phyloP scores from a whole-genome alignment of 2,797 vertebrate genomes.

The Girardinus metallicus region DNA sequence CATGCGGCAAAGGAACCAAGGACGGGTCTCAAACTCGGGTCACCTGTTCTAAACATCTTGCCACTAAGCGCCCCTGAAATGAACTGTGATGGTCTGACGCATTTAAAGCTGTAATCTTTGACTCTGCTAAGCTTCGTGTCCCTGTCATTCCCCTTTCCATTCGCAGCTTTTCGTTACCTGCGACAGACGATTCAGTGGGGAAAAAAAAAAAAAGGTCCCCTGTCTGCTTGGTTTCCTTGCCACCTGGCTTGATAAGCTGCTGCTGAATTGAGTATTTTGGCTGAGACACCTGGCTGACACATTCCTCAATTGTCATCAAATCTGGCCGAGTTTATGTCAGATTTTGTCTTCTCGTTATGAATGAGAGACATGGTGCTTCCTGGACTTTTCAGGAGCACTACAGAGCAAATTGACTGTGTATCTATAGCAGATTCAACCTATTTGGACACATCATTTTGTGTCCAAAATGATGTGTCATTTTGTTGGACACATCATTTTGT shows the following conservation, averaged over 20 bases:
- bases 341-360: background rate
- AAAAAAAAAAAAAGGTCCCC: background rate
- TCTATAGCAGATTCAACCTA: background rate
- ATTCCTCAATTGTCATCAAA: slow-evolving; percentile 43
- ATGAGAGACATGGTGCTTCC: background rate
- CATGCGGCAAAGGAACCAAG: too few relatives aligned
- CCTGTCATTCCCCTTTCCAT: background rate
- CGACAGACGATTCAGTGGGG: slow-evolving; percentile 26
- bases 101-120: slow-evolving; percentile 34
- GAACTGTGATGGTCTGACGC: slow-evolving; percentile 1
- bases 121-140: slow-evolving; percentile 10
- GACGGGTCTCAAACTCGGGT: too few relatives aligned
- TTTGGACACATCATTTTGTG: background rate
- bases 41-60: too few relatives aligned
- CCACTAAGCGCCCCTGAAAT: background rate
- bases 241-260: slow-evolving; percentile 28
- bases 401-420: background rate
- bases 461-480: too few relatives aligned
- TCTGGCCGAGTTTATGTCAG: background rate
- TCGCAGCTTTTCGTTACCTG: slow-evolving; percentile 16
- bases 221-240: slow-evolving; percentile 19
- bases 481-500: too few relatives aligned
- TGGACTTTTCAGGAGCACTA: background rate
- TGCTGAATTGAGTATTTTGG: slow-evolving; percentile 41
- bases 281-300: slow-evolving; percentile 22